A percentile compares a stretch with the other conserved stretches of the same genome.
Conservation (phyloP, 2,113 vertebrate species). For the Mesoclemmys tuberculata region DNA sequence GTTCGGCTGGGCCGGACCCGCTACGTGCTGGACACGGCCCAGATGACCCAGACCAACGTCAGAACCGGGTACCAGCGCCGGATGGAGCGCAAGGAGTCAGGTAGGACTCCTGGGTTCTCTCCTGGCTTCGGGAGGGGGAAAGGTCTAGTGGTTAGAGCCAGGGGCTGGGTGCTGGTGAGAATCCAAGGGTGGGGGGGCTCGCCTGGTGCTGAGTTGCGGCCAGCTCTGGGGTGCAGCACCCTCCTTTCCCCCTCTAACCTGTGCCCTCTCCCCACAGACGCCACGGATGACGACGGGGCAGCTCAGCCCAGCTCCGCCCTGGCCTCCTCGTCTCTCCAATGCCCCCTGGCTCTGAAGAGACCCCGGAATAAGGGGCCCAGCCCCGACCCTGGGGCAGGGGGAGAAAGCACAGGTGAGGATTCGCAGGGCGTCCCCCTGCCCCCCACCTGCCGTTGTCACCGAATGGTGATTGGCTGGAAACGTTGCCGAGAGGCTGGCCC, state of each 20-base stretch:
- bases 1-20: constrained; percentile 50
- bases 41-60: constrained; percentile 82
- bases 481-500: too few relatives aligned
- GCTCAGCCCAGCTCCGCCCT: background rate
- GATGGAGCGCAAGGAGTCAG: constrained; percentile 72
- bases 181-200: background rate
- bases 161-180: background rate
- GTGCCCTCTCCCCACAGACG: background rate
- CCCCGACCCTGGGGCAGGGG: background rate
- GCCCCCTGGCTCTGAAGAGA: constrained; percentile 36
- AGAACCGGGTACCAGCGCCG: constrained; percentile 78
- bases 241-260: background rate
- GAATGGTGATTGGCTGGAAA: too few relatives aligned
- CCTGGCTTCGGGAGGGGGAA: background rate
- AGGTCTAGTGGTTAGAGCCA: background rate
- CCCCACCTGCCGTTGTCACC: background rate
- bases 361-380: background rate
- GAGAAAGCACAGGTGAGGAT: background rate
- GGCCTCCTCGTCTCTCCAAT: background rate
- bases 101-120: constrained; percentile 6
- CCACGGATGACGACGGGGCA: background rate
- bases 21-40: constrained; percentile 79
- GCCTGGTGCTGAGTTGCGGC: background rate
- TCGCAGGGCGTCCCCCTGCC: background rate
- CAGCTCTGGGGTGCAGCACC: background rate